A percentile compares a stretch with the other conserved stretches of the same genome.
Conservation (phyloP, 2,113 vertebrate genomes). For the Anoplopoma fimbria region DNA sequence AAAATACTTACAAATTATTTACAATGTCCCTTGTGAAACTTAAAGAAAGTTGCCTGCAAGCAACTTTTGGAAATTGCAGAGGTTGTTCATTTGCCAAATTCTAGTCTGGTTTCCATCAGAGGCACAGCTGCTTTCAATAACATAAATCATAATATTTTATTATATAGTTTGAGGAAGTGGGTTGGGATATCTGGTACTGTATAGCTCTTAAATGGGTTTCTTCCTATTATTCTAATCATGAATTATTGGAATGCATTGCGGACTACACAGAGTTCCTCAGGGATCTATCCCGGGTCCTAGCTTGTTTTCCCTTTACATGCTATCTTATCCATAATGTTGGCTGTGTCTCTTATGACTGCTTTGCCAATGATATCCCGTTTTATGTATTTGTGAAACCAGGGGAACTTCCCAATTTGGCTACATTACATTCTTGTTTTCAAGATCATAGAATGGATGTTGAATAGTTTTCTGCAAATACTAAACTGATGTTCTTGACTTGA, state of each 20-base stretch:
- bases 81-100: slow-evolving; percentile 17
- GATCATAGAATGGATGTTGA: neutral
- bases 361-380: neutral
- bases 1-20: slow-evolving; percentile 2
- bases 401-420: neutral
- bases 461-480: neutral
- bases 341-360: neutral
- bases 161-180: neutral
- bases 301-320: neutral
- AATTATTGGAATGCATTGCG: neutral
- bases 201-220: neutral
- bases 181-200: neutral
- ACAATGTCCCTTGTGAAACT: neutral
- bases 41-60: neutral
- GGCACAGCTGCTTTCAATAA: slow-evolving; percentile 5
- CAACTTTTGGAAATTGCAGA: neutral
- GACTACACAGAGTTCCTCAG: slow-evolving; percentile 1
- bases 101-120: slow-evolving; percentile 7
- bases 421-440: neutral
- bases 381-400: neutral
- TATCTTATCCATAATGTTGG: neutral
- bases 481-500: neutral
- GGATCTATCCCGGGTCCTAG: neutral
- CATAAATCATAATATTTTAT: slow-evolving; percentile 4
- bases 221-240: neutral